phyloP scores from a whole-genome alignment of 2,888 invertebrate species.

The Willowsia nigromaculata region DNA sequence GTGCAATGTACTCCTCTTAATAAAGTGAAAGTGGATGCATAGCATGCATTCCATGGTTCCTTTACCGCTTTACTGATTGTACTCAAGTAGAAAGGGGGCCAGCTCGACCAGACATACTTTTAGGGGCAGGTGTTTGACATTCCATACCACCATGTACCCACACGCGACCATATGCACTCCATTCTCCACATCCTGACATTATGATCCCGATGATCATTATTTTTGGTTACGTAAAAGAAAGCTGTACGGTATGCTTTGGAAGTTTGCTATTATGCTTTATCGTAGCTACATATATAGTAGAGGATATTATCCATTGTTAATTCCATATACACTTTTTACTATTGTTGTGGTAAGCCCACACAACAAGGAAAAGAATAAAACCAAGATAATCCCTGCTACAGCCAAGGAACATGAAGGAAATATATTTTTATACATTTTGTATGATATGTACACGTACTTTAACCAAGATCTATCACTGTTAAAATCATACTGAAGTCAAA shows the following conservation, averaged over 20 bases:
- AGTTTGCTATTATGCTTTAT: neutral
- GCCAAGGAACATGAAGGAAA: neutral
- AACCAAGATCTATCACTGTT: neutral
- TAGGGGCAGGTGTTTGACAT: conserved; percentile 54
- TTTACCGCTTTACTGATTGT: neutral
- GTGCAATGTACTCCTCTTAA: neutral
- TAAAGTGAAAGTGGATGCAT: conserved; percentile 10
- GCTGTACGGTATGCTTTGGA: neutral
- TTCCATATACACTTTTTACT: neutral
- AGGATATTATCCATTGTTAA: conserved; percentile 20
- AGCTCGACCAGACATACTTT: neutral
- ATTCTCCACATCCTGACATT: neutral
- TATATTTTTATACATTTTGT: neutral
- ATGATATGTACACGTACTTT: neutral
- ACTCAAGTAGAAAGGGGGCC: neutral
- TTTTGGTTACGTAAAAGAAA: conserved; percentile 11
- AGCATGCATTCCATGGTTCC: neutral
- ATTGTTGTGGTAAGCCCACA: conserved; percentile 37
- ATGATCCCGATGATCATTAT: conserved; percentile 14
- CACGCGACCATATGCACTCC: conserved; percentile 9
- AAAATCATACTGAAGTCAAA: conserved; percentile 22
- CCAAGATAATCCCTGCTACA: conserved; percentile 11
- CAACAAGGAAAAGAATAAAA: neutral
- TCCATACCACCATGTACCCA: neutral
- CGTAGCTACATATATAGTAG: neutral